These are phyloP conservation scores for Siniperca knerii DNA, from an alignment of 2,113 vertebrate species.

Conservation along the genomic window DNA sequence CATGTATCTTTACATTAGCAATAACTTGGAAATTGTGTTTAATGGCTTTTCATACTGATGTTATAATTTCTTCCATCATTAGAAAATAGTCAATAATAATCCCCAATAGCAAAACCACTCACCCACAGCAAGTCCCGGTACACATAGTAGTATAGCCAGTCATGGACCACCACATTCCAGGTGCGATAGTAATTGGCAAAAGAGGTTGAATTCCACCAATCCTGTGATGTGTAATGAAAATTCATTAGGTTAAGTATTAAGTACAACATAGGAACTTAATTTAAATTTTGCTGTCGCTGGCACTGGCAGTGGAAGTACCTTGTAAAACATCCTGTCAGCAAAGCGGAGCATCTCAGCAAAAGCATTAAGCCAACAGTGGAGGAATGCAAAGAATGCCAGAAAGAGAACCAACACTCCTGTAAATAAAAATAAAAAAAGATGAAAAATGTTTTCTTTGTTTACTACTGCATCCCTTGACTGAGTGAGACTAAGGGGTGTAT, in stretches of 20 bases:
- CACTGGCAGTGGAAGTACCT: conserved; percentile 42
- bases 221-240: conserved; percentile 82
- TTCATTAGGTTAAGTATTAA: neutral
- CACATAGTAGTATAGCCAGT: conserved; percentile 91
- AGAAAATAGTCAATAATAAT: neutral
- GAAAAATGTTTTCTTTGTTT: neutral
- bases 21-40: neutral
- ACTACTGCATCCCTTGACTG: no score
- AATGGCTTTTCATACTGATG: neutral
- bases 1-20: neutral
- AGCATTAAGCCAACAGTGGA: conserved; percentile 93
- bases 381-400: conserved; percentile 89
- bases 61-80: neutral
- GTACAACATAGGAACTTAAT: neutral
- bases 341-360: conserved; percentile 92
- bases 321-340: conserved; percentile 93
- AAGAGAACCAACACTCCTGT: conserved; percentile 90
- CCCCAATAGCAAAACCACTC: conserved; percentile 72
- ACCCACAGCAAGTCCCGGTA: conserved; percentile 90
- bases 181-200: conserved; percentile 93
- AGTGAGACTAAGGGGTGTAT: neutral
- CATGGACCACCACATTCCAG: conserved; percentile 93
- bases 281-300: neutral
- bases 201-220: conserved; percentile 95
- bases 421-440: neutral